A percentile compares a stretch with the other conserved stretches of the same genome.
Conservation (phyloP, 2,888 invertebrate genomes). For the Bugula neritina region DNA sequence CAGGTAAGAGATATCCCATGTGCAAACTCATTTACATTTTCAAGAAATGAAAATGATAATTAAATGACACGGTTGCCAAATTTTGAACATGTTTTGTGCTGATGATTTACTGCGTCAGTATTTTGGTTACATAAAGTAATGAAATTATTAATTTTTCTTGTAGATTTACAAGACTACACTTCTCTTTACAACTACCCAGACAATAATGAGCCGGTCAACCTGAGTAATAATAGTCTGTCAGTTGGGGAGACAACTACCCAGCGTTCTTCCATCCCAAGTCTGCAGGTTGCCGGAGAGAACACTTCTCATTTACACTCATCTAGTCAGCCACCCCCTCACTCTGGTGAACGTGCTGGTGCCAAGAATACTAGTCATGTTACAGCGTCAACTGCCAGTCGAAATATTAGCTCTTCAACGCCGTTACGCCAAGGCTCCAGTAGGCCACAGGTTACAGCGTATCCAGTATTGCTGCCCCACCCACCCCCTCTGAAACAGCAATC, state of each 20-base stretch:
- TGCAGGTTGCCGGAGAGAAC: neutral
- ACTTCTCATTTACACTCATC: neutral
- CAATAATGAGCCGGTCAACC: conserved; percentile 12
- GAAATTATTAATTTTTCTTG: neutral
- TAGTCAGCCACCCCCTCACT: neutral
- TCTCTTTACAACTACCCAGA: neutral
- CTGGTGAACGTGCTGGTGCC: neutral
- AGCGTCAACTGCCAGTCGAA: no score
- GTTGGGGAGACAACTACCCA: neutral
- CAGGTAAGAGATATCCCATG: no score
- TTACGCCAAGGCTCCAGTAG: neutral
- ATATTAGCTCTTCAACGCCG: neutral
- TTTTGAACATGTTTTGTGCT: no score
- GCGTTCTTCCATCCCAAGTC: neutral
- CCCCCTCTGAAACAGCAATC: neutral
- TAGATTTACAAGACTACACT: conserved; percentile 8
- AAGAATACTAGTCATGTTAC: neutral
- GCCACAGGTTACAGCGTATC: neutral
- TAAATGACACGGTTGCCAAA: no score
- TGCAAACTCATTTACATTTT: no score
- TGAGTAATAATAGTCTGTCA: neutral
- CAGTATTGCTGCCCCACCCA: neutral
- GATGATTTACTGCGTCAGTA: no score
- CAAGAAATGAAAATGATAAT: no score
- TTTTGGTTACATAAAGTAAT: no score